Percentiles rank a stretch among this genome's conserved stretches.
These are phyloP conservation scores for Mormyrops attenuatus DNA, from an alignment of 2,797 vertebrate genomes.

Conservation along the genomic window DNA sequence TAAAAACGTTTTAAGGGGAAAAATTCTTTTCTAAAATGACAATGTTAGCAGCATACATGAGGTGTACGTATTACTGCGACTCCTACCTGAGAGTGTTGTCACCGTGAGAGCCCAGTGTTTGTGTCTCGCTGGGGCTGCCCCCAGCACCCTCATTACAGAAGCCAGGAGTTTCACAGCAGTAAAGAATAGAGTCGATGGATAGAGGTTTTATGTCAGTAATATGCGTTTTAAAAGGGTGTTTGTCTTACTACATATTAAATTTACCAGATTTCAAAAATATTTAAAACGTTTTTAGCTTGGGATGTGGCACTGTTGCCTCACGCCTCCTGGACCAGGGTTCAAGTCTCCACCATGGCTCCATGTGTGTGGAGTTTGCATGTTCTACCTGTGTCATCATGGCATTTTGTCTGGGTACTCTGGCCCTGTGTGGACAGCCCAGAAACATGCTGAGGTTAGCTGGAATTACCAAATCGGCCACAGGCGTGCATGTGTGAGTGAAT, in stretches of 20 bases:
- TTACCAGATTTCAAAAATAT: not conserved
- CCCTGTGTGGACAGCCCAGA: not conserved
- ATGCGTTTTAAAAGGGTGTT: not conserved
- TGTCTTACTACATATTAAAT: not conserved
- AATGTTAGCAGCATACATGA: not conserved
- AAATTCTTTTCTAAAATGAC: not conserved
- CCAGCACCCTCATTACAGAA: not conserved
- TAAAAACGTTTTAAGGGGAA: not conserved
- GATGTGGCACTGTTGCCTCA: not conserved
- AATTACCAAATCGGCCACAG: not conserved
- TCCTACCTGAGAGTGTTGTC: not conserved
- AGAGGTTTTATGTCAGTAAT: not conserved
- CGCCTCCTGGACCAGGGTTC: not conserved
- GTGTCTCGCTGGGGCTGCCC: not conserved
- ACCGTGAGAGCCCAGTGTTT: not conserved
- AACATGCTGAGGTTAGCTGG: not conserved
- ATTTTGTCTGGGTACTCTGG: not conserved
- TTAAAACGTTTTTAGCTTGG: not conserved
- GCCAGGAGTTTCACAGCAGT: not conserved
- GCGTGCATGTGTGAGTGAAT: not conserved
- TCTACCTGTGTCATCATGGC: not conserved
- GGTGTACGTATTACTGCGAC: not conserved
- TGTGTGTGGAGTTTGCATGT: not conserved
- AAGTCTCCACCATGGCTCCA: not conserved
- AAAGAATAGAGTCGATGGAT: not conserved